phyloP scores from a whole-genome alignment of 2,113 vertebrate species.

The Neodontobutis hainanensis region DNA sequence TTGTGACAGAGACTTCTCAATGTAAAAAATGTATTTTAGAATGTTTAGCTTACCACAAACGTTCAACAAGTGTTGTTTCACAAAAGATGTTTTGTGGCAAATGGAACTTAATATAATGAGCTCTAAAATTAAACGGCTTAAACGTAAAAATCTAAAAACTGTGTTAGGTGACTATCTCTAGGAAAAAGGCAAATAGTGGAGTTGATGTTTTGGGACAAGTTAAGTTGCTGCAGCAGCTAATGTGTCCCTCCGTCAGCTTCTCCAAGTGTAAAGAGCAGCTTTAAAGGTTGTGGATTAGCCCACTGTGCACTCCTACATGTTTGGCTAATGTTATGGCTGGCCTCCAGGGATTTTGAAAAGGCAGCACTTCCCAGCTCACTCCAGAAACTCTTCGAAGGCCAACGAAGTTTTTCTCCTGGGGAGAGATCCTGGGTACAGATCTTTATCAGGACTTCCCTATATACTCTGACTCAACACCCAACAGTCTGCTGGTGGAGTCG shows the following conservation, averaged over 20 bases:
- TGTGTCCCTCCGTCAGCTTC: constrained; percentile 3
- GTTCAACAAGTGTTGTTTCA: too few species aligned
- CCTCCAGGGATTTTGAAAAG: constrained; percentile 35
- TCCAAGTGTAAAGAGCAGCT: constrained; percentile 22
- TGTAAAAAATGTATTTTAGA: too few species aligned
- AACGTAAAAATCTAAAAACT: too few species aligned
- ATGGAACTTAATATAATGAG: too few species aligned
- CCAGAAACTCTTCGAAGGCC: constrained; percentile 23
- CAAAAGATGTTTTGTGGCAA: too few species aligned
- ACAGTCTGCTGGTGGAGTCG: constrained; percentile 9
- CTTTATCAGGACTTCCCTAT: constrained; percentile 38
- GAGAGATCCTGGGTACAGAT: constrained; percentile 19
- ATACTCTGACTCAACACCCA: constrained; percentile 27
- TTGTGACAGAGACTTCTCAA: too few species aligned
- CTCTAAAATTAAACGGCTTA: too few species aligned
- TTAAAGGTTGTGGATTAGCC: constrained; percentile 28
- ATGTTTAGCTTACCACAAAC: too few species aligned
- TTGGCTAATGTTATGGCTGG: constrained; percentile 32
- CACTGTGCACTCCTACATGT: constrained; percentile 46
- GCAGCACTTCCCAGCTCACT: constrained; percentile 30
- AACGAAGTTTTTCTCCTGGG: constrained; percentile 17
- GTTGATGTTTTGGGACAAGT: constrained; percentile 29
- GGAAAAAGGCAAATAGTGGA: neutral
- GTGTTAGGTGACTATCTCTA: too few species aligned
- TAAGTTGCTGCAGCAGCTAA: constrained; percentile 32